Conservation (phyloP, 2,113 vertebrate genomes). For the Tringa solitaria region DNA sequence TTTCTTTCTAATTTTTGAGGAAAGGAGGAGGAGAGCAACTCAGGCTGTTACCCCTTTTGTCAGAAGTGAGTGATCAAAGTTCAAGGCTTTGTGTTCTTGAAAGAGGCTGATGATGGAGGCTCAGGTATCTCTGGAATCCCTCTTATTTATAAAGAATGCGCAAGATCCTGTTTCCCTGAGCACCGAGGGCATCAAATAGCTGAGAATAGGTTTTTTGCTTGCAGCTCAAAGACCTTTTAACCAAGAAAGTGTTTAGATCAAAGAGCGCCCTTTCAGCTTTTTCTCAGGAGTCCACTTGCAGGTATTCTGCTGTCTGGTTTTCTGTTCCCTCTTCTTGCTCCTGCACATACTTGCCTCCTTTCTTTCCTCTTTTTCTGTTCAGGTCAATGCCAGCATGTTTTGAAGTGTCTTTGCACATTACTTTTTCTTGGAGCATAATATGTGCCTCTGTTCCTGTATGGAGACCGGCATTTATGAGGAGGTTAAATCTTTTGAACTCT, state of each 20-base stretch:
- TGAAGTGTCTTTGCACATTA: background rate
- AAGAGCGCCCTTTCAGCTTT: conserved; percentile 9
- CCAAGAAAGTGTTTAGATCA: background rate
- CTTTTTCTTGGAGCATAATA: background rate
- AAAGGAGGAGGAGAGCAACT: background rate
- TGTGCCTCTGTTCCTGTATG: background rate
- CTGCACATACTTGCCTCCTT: background rate
- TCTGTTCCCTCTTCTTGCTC: background rate
- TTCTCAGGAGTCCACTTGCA: background rate
- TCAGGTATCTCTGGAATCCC: conserved; percentile 60
- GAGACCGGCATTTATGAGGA: background rate
- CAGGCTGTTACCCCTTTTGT: background rate
- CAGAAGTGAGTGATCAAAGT: conserved; percentile 17
- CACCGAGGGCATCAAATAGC: conserved; percentile 23
- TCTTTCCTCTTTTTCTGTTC: background rate
- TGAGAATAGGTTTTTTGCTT: conserved; percentile 19
- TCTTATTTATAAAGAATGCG: conserved; percentile 59
- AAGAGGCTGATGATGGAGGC: conserved; percentile 18
- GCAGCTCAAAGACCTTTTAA: conserved; percentile 37
- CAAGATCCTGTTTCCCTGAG: conserved; percentile 59
- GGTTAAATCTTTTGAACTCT: background rate
- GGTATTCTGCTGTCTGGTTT: background rate
- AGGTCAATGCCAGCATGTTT: background rate
- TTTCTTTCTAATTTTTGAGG: background rate
- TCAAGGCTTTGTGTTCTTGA: conserved; percentile 32